Evolutionary conservation across 2,888 invertebrate genomes (phyloP).

Genomic region (Lasius fuliginosus): DNA sequence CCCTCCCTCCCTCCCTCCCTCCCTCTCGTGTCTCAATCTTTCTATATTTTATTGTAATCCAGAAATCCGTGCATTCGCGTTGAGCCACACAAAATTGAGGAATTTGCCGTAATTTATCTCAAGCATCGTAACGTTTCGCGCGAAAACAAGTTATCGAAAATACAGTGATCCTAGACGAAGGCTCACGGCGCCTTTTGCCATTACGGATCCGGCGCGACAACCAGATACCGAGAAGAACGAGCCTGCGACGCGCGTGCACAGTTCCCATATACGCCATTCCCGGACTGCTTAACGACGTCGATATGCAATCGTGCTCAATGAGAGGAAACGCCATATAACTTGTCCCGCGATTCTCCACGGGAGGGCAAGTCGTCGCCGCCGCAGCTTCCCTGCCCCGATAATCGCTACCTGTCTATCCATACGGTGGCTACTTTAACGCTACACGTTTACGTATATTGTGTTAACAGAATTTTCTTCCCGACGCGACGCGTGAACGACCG

Average conservation of each 20-base stretch:
- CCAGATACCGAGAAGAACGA: slow-evolving; percentile 29
- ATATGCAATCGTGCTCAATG: slow-evolving; percentile 60
- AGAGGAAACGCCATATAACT: slow-evolving; percentile 63
- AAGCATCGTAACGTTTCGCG: neutral
- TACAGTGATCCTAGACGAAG: slow-evolving; percentile 24
- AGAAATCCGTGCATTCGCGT: neutral
- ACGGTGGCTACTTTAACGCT: slow-evolving; percentile 54
- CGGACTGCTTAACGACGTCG: slow-evolving; percentile 47
- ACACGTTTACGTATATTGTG: slow-evolving; percentile 59
- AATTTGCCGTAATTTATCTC: neutral
- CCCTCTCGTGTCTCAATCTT: neutral
- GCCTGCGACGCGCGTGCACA: neutral
- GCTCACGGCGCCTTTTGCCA: neutral
- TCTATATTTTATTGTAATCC: too few species aligned
- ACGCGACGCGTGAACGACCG: slow-evolving; percentile 53
- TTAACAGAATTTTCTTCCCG: slow-evolving; percentile 59
- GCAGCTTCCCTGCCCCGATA: slow-evolving; percentile 52
- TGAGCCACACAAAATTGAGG: neutral
- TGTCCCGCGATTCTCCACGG: slow-evolving; percentile 32
- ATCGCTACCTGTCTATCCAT: slow-evolving; percentile 52
- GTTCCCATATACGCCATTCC: slow-evolving; percentile 41
- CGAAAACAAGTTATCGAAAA: slow-evolving; percentile 39
- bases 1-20: too few species aligned
- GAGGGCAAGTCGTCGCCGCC: neutral
- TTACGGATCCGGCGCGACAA: neutral